Evolutionary conservation across 2,113 vertebrate species (phyloP), one percentile per base, ranked within the genome.

Genomic region (Ailuropoda melanoleuca): DNA sequence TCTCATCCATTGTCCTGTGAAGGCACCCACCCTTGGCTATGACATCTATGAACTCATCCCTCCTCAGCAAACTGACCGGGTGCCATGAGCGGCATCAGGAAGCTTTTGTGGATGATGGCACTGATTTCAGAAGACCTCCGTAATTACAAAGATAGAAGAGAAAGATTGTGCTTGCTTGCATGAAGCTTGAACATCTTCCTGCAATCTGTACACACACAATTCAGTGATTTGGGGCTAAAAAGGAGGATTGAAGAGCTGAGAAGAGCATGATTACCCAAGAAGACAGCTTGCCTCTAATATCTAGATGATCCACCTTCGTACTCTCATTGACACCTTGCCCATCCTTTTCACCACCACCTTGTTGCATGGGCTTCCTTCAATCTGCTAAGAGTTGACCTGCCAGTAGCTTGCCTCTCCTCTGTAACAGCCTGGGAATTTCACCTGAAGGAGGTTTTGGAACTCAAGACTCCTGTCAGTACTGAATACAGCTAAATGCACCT

Each of bases 41-140:
- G 3, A 77, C 14, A 0, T 39, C 46, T 85, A 1, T 10, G 6
- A 81, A 46, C 0, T 0, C 34, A 19, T 39, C 3, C 14, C 7
- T 72, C 15, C 8, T 9, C 5, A 29, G 19, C 85, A 5, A 23
- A 82, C 21, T 60, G 80, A 83, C 9, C 81, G 87, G 9, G 4
- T 46, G 24, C 26, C 3, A 7, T 15, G 19, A 89, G n/a, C 64
- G 2, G 4, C 13, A 77, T 17, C 4, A 39, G 21, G 90, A 84
- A 3, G 12, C 21, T 12, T 17, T 81, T 4, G 6, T 17, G 26
- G 26, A 75, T 93, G 14, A 62, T 0, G 66, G 68, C 70, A 80
- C 0, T 70, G 37, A 9, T 85, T 97, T 94, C 72, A 19, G 58
- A 56, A 75, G 26, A 70, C 75, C 0, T n/a, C 0, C n/a, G 0